Percentiles rank a stretch among this genome's conserved stretches.
Conservation (phyloP, 1,140 invertebrate species). For the Hermetia illucens region DNA sequence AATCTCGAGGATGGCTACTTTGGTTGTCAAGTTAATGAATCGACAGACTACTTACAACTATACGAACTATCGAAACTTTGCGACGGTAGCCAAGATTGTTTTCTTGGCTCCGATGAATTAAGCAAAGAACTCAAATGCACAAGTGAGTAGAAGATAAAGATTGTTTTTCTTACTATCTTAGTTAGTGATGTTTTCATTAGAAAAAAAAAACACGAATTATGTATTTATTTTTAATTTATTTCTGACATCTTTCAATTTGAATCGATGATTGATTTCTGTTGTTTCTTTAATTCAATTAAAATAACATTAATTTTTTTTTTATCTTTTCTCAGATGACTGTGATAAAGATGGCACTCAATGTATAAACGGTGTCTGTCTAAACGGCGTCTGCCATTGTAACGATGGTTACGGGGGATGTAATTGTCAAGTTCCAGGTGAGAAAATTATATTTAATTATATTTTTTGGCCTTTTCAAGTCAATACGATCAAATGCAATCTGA, state of each 20-base stretch:
- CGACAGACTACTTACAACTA: constrained; percentile 82
- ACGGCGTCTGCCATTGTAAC: constrained; percentile 88
- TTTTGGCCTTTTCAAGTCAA: no score
- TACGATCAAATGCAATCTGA: no score
- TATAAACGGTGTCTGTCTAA: constrained; percentile 83
- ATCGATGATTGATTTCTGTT: neutral
- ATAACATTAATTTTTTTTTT: no score
- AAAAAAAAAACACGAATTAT: no score
- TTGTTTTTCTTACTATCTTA: neutral
- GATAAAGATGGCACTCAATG: constrained; percentile 71
- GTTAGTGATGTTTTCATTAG: no score
- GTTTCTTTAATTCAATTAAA: constrained; percentile 1
- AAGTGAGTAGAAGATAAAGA: constrained; percentile 42
- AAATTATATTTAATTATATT: neutral
- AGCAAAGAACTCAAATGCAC: constrained; percentile 82
- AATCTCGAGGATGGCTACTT: constrained; percentile 95
- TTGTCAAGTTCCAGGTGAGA: constrained; percentile 78
- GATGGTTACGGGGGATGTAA: constrained; percentile 88
- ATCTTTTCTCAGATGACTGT: constrained; percentile 75
- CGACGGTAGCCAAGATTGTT: constrained; percentile 80
- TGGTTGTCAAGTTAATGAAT: constrained; percentile 93
- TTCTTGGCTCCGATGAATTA: constrained; percentile 79
- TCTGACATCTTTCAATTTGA: no score
- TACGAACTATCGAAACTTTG: constrained; percentile 90
- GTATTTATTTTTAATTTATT: no score